A percentile compares a stretch with the other conserved stretches of the same genome.
Conservation (phyloP, 1,140 invertebrate genomes). For the Eubasilissa regina region DNA sequence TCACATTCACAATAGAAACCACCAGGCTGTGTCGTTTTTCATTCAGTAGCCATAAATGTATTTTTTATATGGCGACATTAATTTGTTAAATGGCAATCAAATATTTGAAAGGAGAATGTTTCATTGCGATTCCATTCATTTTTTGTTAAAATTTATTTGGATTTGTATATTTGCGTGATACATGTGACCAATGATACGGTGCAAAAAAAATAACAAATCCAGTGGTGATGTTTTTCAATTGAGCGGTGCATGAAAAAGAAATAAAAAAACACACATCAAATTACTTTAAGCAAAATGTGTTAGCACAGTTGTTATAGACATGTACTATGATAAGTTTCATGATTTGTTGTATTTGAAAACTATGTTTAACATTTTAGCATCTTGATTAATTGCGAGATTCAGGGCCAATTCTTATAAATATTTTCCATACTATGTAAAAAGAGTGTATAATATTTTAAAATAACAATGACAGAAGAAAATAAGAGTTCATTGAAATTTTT, state of each 20-base stretch:
- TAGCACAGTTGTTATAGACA: not conserved
- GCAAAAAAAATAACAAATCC: constrained; percentile 49
- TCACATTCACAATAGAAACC: constrained; percentile 84
- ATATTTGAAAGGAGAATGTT: constrained; percentile 11
- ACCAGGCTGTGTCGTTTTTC: constrained; percentile 65
- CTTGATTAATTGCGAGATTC: too few relatives aligned
- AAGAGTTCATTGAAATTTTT: too few relatives aligned
- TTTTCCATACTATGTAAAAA: too few relatives aligned
- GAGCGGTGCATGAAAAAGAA: constrained; percentile 58
- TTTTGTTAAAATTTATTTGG: constrained; percentile 6
- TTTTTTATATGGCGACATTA: constrained; percentile 33
- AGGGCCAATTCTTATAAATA: too few relatives aligned
- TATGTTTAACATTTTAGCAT: too few relatives aligned
- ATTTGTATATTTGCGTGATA: constrained; percentile 15
- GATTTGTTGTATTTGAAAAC: too few relatives aligned
- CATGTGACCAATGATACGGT: constrained; percentile 13
- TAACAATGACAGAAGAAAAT: too few relatives aligned
- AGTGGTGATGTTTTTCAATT: constrained; percentile 50
- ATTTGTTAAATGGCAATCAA: not conserved
- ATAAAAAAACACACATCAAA: constrained; percentile 50
- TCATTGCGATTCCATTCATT: not conserved
- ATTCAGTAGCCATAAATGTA: constrained; percentile 41
- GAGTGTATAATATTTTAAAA: too few relatives aligned
- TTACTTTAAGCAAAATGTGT: constrained; percentile 40
- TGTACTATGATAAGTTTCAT: too few relatives aligned